These are phyloP conservation scores for Catostylus mosaicus DNA, from an alignment of 30 jellyfish, hydroid and myxozoan genomes.

Conservation along the genomic window DNA sequence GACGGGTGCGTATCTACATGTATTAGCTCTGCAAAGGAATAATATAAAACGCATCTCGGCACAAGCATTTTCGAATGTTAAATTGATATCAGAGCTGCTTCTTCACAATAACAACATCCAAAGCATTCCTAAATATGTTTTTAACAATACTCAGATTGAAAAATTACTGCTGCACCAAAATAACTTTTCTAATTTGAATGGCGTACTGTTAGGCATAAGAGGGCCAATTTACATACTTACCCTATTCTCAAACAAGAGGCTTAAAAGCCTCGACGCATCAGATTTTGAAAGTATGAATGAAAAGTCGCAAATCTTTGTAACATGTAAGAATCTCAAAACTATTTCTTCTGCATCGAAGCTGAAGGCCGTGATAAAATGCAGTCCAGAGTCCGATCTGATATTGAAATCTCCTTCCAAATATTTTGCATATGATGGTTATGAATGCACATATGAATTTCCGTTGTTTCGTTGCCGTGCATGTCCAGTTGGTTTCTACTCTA, in stretches of 20 bases:
- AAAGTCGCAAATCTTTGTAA: background rate
- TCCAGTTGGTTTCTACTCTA: conserved; percentile 19
- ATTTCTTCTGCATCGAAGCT: background rate
- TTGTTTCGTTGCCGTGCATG: conserved; percentile 29
- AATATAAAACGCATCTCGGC: background rate
- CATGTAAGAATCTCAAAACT: conserved; percentile 13
- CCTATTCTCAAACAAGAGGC: background rate
- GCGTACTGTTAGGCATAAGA: background rate
- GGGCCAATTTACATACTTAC: background rate
- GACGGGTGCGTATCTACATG: background rate
- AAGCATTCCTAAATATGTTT: background rate
- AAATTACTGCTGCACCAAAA: conserved; percentile 1
- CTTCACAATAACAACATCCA: background rate
- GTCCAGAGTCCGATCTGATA: conserved; percentile 3
- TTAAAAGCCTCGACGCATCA: background rate
- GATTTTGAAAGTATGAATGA: background rate
- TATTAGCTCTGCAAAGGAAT: background rate
- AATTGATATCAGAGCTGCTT: conserved; percentile 10
- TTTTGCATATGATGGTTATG: background rate
- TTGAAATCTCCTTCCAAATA: background rate
- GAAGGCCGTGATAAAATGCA: conserved; percentile 13
- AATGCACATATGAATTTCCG: background rate
- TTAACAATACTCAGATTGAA: background rate
- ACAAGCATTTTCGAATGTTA: background rate
- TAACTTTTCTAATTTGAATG: background rate